Base-by-base conservation (phyloP, 2,113 vertebrate genomes). In the Microcebus tavaratra region DNA sequence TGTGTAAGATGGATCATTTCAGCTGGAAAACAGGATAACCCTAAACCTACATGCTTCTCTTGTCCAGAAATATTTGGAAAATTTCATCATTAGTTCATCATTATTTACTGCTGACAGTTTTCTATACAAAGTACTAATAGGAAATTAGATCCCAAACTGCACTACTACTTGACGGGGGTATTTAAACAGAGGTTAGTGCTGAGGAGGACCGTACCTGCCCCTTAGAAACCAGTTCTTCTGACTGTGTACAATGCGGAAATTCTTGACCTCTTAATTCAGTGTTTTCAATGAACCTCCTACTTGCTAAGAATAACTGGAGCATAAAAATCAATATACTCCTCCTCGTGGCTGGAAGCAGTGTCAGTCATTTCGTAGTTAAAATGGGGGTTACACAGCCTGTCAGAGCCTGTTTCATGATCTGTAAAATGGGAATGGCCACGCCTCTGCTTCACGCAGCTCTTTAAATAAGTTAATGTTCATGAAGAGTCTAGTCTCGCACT, bases 11-110 rank as follows among this genome's bases (percentile, higher is more conserved):
- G 25, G 3, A 78, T 78, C 29, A 68, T 36, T 67, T 83, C 45
- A 70, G 70, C 27, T 86, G 72, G 21, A 81, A 91, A 83, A n/a
- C 39, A 81, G 42, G 14, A 82, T 73, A 88, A 63, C 21, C 20
- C n/a, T 63, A 86, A 90, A 72, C 42, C 6, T 78, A 78, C 29
- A 85, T 2, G 8, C 15, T 91, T 93, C 63, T 75, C 15, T 81
- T 81, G 82, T 59, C 61, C 31, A 90, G 80, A 70, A 70, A 86
- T 15, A 21, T 55, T 68, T 90, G 42, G 63, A 59, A 97, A 94
- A 94, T 34, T 45, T 73, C 45, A 82, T 12, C 10, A 63, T 73
- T 87, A 94, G 27, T 45, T 75, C 45, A 82, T 12, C 10, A 57
- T 73, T 90, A 39, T 59, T 94, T 86, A 50, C 10, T 27, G 17